Evolutionary conservation across 1,140 invertebrate genomes (phyloP), one percentile per base, ranked within the genome.

Genomic region (Drosophila ogumai): DNA sequence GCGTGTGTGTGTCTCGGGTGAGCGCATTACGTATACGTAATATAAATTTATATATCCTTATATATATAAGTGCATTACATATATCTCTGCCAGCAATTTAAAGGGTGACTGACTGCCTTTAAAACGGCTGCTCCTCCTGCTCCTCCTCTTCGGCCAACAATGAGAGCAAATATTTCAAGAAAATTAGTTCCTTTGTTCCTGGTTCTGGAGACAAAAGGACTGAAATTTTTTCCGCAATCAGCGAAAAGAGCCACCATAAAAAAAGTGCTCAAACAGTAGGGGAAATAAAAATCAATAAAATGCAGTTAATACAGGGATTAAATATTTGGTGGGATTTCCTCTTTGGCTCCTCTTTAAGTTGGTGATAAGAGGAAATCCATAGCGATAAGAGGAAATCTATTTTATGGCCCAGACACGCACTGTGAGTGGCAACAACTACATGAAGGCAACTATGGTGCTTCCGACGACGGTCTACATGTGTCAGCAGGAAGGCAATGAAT

Each of bases 11-110:
- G 63, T 72, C 49, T 57, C 38, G 73, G 63, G 81, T 64, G 84
- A 85, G 72, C 60, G 77, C 81, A 85, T 85, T 84, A 85, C 81
- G 81, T 82, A 82, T 82, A 84, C 81, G 81, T 64, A 86, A 84
- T 84, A 71, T 81, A 68, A 40, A 52, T 52, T 69, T 46, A 85
- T 61, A 63, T 77, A 60, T 12, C 12, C 47, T 6, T 49, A 1
- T 31, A 58, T 57, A 63, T 60, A 55, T 59, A 71, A 68, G 64
- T 71, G 64, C 25, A 13, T 15, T n/a, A 19, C 61, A 66, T 81
- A 59, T 50, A 43, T 67, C 47, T 67, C 63, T 55, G 46, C 22
- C 43, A 49, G 57, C 61, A 76, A 54, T 81, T 81, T 82, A 78
- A 82, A 75, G 79, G 60, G 78, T 32, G 28, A 34, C 34, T 32